Base-by-base conservation (phyloP, 2,113 vertebrate species). In the Gobio gobio region DNA sequence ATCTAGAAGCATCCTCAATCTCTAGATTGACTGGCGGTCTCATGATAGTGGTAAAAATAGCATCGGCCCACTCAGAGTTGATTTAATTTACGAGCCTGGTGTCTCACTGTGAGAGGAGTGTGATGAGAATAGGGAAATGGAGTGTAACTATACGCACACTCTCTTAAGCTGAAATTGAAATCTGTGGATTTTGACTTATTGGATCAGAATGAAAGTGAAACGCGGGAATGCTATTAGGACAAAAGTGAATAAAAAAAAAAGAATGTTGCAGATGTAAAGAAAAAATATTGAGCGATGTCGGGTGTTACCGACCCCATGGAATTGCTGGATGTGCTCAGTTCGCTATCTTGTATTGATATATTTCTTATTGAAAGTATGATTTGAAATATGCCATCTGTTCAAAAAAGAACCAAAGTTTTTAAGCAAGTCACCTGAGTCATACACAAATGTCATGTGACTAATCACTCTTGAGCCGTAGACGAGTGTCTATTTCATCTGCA, bases 31-130 rank as follows among this genome's bases (percentile, higher is more conserved):
- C 90, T 92, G 90, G 86, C 87, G 63, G 89, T 90, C 94, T 94
- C 91, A 88, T 88, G 92, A 92, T 85, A 90, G 86, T 80, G 90
- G 91, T 93, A 93, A 92, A 94, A 94, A 94, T 93, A 94, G 92
- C 92, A 79, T 86, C 90, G 90, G 91, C 91, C 91, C 92, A 92
- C 89, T 91, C 88, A 88, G 92, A 89, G 88, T 64, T 58, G 91
- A 94, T 93, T 92, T 93, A 91, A 92, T 93, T 94, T 93, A 92
- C 89, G 86, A 64, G 86, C 86, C 84, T 86, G 18, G 79, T 88
- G 73, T 87, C 73, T 83, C 79, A 66, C 73, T 70, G 78, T 56
- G 59, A 85, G 64, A 64, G 70, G 33, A 54, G 64, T 72, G 63
- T 85, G 84, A 85, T 85, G 83, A 85, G 83, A 83, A 63, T 49